phyloP scores from a whole-genome alignment of 2,888 invertebrate genomes.

The Lordiphosa andalusiaca region DNA sequence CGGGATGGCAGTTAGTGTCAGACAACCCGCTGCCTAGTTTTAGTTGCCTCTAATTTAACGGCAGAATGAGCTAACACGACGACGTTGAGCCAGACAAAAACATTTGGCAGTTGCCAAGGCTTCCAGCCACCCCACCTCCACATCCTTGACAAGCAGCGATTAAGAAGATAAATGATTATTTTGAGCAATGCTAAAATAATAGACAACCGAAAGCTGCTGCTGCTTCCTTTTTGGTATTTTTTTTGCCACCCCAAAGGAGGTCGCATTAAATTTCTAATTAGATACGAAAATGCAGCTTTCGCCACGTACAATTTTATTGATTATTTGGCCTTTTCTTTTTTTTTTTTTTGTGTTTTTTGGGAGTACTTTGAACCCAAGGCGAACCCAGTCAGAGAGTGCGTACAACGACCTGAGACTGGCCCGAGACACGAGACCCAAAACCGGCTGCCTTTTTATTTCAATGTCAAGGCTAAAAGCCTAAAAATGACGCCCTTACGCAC shows the following conservation, averaged over 20 bases:
- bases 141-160: conserved; percentile 48
- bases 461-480: conserved; percentile 41
- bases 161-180: conserved; percentile 71
- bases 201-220: conserved; percentile 24
- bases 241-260: no score
- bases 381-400: no score
- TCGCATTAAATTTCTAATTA: conserved; percentile 59
- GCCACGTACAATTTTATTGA: conserved; percentile 11
- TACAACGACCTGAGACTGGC: conserved; percentile 37
- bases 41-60: conserved; percentile 61
- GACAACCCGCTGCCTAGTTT: conserved; percentile 33
- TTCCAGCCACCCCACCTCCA: neutral
- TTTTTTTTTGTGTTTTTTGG: no score
- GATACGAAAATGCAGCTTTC: conserved; percentile 21
- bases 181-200: conserved; percentile 56
- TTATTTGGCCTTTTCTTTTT: conserved; percentile 2
- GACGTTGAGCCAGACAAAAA: conserved; percentile 38
- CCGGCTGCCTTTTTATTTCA: conserved; percentile 42
- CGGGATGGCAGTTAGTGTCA: no score
- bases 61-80: conserved; percentile 48
- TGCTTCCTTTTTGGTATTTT: neutral
- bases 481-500: conserved; percentile 41
- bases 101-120: conserved; percentile 53
- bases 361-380: conserved; percentile 33
- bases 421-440: conserved; percentile 15